Conservation (phyloP, 2,797 vertebrate species). For the Smutsia temminckii region DNA sequence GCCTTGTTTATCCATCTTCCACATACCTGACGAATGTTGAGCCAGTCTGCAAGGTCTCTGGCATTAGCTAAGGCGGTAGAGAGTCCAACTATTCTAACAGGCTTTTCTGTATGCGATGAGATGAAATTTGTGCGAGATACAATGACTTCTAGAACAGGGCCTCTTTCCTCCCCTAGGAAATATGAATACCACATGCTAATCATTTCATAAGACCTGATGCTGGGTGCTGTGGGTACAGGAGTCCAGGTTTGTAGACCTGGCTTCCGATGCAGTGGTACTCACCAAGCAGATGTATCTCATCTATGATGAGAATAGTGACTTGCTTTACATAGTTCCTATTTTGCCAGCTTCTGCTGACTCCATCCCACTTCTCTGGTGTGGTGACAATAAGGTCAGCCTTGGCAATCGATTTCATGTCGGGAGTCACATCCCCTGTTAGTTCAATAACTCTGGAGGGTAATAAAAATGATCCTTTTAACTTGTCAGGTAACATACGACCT, state of each 20-base stretch:
- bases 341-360: constrained; percentile 98
- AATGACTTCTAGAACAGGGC: constrained; percentile 97
- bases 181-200: constrained; percentile 58
- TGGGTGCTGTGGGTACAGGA: not conserved
- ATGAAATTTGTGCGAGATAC: constrained; percentile 99
- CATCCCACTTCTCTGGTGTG: constrained; percentile 99
- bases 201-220: constrained; percentile 45
- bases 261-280: constrained; percentile 58
- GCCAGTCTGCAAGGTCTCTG: constrained; percentile 97
- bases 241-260: constrained; percentile 51
- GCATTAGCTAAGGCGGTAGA: constrained; percentile 99
- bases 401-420: constrained; percentile 95
- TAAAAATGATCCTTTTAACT: constrained; percentile 13
- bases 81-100: constrained; percentile 94
- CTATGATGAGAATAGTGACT: constrained; percentile 97
- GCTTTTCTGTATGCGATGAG: constrained; percentile 95
- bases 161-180: constrained; percentile 94
- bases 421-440: constrained; percentile 96
- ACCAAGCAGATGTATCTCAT: constrained; percentile 99
- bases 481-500: not conserved
- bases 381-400: constrained; percentile 98
- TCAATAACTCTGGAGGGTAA: constrained; percentile 92
- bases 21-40: constrained; percentile 94
- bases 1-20: not conserved
- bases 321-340: constrained; percentile 98